Evolutionary conservation across 2,888 invertebrate genomes (phyloP).

Genomic region (Orgyia antiqua): DNA sequence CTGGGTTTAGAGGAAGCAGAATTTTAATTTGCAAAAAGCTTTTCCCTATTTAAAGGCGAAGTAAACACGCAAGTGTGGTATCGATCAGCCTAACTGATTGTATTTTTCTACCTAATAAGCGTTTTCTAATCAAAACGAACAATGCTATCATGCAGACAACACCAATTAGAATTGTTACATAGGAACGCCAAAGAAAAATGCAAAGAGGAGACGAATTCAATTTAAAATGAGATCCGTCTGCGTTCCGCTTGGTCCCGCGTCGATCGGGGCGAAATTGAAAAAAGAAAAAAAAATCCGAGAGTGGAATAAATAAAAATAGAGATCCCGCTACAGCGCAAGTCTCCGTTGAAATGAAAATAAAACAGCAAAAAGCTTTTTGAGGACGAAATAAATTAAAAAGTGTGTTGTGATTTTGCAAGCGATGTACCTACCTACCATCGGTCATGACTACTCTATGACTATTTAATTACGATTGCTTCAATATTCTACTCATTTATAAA

Average conservation of each 20-base stretch:
- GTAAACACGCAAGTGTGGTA: no score
- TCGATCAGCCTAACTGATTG: conserved; percentile 42
- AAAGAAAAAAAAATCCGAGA: conserved; percentile 47
- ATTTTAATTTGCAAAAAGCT: conserved; percentile 61
- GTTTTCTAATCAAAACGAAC: conserved; percentile 48
- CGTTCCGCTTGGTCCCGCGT: conserved; percentile 67
- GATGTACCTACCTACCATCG: no score
- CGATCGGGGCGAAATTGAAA: conserved; percentile 74
- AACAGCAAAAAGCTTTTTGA: conserved; percentile 72
- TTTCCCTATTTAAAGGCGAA: no score
- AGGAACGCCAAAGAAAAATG: conserved; percentile 58
- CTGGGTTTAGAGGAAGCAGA: no score
- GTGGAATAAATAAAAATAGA: conserved; percentile 76
- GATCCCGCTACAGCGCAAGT: conserved; percentile 76
- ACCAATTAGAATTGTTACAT: conserved; percentile 69
- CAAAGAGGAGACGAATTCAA: conserved; percentile 67
- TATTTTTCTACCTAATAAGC: conserved; percentile 45
- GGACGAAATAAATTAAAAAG: conserved; percentile 78
- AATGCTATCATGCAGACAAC: conserved; percentile 65
- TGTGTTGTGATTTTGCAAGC: conserved; percentile 69
- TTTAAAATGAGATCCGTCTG: conserved; percentile 74
- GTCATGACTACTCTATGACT: no score
- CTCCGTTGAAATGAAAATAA: conserved; percentile 77
- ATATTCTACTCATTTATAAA: no score
- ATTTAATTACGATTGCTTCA: no score